Evolutionary conservation across 2,113 vertebrate genomes (phyloP).

Genomic region (Neodontobutis hainanensis): DNA sequence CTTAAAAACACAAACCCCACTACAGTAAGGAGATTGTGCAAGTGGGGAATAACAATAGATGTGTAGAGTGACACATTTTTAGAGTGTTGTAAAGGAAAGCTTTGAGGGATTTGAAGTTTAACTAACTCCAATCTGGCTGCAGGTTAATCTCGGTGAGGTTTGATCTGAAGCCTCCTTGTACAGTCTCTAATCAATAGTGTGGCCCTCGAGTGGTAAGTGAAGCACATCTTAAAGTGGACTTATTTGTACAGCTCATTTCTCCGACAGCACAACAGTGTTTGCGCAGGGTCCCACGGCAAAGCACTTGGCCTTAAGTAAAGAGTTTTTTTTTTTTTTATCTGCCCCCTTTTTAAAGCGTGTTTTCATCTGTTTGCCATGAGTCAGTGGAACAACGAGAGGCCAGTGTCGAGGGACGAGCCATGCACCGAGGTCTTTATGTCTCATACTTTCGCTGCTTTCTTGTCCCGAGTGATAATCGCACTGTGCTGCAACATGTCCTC

Average conservation of each 20-base stretch:
- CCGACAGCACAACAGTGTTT: constrained; percentile 50
- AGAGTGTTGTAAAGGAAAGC: no score
- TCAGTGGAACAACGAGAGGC: constrained; percentile 63
- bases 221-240: constrained; percentile 27
- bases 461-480: constrained; percentile 59
- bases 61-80: no score
- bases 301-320: constrained; percentile 60
- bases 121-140: no score
- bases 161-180: constrained; percentile 7
- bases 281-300: constrained; percentile 49
- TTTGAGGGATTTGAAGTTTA: no score
- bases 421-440: constrained; percentile 52
- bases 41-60: no score
- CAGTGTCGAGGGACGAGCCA: constrained; percentile 51
- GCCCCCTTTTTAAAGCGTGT: constrained; percentile 61
- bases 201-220: constrained; percentile 6
- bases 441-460: constrained; percentile 10
- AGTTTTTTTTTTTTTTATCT: constrained; percentile 59
- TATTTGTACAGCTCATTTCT: constrained; percentile 49
- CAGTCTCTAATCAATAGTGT: background rate
- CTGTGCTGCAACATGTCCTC: constrained; percentile 69
- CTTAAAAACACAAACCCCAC: no score
- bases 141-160: no score
- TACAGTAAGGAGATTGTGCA: no score
- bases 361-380: constrained; percentile 69